Evolutionary conservation across 2,888 invertebrate species (phyloP).

Genomic region (Dryadula phaetusa): DNA sequence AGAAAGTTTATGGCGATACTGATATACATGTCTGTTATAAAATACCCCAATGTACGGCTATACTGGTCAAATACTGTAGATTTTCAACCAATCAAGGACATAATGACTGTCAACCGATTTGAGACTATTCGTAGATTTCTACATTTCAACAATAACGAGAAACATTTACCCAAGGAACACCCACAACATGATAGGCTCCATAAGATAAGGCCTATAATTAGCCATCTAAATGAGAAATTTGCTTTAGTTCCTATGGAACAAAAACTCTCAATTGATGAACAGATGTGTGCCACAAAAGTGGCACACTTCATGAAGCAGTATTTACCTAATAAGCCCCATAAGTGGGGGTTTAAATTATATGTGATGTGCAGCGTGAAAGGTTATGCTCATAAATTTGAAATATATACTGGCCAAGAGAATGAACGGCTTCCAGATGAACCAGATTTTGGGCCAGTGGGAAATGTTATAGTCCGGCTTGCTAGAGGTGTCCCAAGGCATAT

Average conservation of each 20-base stretch:
- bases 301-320: constrained; percentile 35
- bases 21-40: constrained; percentile 51
- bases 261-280: constrained; percentile 43
- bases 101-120: constrained; percentile 12
- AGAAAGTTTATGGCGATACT: constrained; percentile 52
- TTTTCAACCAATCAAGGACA: constrained; percentile 38
- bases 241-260: constrained; percentile 37
- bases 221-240: constrained; percentile 37
- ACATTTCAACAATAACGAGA: constrained; percentile 26
- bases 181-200: constrained; percentile 40
- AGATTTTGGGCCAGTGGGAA: constrained; percentile 53
- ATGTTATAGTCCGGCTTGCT: constrained; percentile 50
- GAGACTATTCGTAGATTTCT: constrained; percentile 25
- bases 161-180: constrained; percentile 28
- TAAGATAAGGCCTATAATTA: constrained; percentile 40
- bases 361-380: constrained; percentile 42
- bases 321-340: constrained; percentile 17
- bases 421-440: constrained; percentile 51
- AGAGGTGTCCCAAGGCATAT: constrained; percentile 52
- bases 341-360: no score
- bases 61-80: constrained; percentile 55
- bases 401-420: constrained; percentile 50
- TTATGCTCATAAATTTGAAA: constrained; percentile 49
- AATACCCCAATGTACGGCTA: constrained; percentile 53
- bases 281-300: constrained; percentile 45